Evolutionary conservation across 2,113 vertebrate genomes (phyloP), one percentile per base, ranked within the genome.

Genomic region (Xyliphius kryptos): DNA sequence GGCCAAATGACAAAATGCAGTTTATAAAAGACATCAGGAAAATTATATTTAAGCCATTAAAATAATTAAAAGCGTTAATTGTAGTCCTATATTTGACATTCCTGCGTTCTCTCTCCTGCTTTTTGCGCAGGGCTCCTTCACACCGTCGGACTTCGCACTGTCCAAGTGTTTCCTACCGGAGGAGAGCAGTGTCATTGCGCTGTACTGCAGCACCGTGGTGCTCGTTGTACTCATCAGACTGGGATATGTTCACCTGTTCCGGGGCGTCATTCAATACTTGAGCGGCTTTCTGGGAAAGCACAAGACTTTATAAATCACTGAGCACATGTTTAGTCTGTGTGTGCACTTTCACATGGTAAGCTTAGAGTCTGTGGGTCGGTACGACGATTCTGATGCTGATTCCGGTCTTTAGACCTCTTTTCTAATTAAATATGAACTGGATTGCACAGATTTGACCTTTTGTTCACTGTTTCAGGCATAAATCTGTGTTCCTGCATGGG

Each of bases 151-250:
- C 26, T 86, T 86, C 37, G 74, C 79, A 43, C 83, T 92, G 41
- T 78, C 75, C 36, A 91, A 90, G 78, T 91, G 90, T 78, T 85
- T 83, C 80, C 83, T 93, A 67, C 90, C 90, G 0, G 49, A 57
- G 0, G 91, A 93, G 82, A 79, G 82, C 77, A 87, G 67, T 1
- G 82, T 91, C 47, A 72, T 88, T 53, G 46, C 70, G 63, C 64
- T 73, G 1, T 92, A 93, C 78, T 79, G 83, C 9, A 69, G 69
- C 40, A 80, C 77, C 13, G 82, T 61, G 0, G 72, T 72, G 49
- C 38, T 81, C 67, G 77, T 89, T 7, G 40, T 67, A 3, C 15
- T 86, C 70, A 74, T 88, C 57, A 10, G 68, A 12, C 69, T 89
- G 49, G 67, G 68, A 62, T 81, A 80, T 59, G 67, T 76, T 63